These are phyloP conservation scores for Climacteris rufus DNA, from an alignment of 2,113 vertebrate genomes.

Conservation along the genomic window DNA sequence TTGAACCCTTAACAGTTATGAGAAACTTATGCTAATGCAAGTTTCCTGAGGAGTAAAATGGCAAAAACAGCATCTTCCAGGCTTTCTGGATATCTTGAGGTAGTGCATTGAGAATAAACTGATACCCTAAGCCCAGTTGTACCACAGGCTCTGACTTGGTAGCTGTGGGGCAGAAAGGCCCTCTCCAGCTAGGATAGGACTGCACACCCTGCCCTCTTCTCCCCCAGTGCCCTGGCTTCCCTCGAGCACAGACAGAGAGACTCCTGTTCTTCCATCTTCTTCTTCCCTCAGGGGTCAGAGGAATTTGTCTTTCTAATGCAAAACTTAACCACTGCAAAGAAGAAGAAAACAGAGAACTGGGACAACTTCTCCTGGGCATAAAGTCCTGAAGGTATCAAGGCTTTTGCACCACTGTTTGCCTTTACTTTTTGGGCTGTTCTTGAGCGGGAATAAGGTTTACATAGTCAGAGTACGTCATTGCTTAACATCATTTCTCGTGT, in stretches of 20 bases:
- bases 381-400: not conserved
- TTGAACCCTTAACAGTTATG: not conserved
- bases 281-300: not conserved
- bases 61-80: not conserved
- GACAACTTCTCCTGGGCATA: not conserved
- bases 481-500: not conserved
- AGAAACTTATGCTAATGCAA: not conserved
- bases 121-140: accelerated
- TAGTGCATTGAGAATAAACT: not conserved
- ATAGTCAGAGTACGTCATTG: not conserved
- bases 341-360: not conserved
- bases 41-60: not conserved
- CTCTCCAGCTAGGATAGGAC: not conserved
- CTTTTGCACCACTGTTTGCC: not conserved
- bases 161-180: accelerated
- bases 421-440: not conserved
- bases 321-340: not conserved
- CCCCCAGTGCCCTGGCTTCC: too few species aligned
- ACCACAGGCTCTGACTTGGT: not conserved
- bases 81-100: not conserved
- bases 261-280: not conserved
- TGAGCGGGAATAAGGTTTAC: not conserved
- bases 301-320: not conserved
- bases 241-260: accelerated
- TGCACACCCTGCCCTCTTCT: accelerated